These are phyloP conservation scores for Pithys albifrons DNA, from an alignment of 2,113 vertebrate genomes.

Conservation along the genomic window DNA sequence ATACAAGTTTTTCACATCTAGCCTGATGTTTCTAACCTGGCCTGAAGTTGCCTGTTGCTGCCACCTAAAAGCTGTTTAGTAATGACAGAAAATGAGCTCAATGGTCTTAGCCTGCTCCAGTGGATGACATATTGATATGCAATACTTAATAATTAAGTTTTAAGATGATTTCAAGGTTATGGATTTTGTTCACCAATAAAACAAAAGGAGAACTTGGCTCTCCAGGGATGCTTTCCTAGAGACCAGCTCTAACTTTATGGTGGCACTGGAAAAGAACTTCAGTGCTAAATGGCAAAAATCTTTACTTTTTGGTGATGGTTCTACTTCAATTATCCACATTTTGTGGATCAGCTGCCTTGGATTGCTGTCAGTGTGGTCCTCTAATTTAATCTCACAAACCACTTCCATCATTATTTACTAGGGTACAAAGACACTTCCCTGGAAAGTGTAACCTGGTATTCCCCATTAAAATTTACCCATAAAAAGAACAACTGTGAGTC, in stretches of 20 bases:
- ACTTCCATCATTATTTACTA: not conserved
- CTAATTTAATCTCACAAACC: not conserved
- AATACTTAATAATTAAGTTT: not conserved
- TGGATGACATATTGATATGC: not conserved
- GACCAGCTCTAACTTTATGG: not conserved
- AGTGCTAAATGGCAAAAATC: not conserved
- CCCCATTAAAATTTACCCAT: not conserved
- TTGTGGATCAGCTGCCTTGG: not conserved
- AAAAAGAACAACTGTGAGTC: not conserved
- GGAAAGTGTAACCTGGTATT: not conserved
- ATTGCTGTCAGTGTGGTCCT: not conserved
- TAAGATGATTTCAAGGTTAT: not conserved
- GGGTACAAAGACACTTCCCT: not conserved
- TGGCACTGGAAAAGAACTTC: not conserved
- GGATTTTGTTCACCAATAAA: not conserved
- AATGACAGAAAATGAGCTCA: not conserved
- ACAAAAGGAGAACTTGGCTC: accelerated
- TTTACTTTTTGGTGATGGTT: not conserved
- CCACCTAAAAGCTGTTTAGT: not conserved
- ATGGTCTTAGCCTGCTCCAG: not conserved
- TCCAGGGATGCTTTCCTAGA: not conserved
- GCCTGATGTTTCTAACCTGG: not conserved
- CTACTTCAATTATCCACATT: not conserved
- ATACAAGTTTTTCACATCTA: not conserved
- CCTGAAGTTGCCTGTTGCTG: not conserved